These are phyloP conservation scores for Neoaliturus tenellus DNA, from an alignment of 2,888 invertebrate species.

Conservation along the genomic window DNA sequence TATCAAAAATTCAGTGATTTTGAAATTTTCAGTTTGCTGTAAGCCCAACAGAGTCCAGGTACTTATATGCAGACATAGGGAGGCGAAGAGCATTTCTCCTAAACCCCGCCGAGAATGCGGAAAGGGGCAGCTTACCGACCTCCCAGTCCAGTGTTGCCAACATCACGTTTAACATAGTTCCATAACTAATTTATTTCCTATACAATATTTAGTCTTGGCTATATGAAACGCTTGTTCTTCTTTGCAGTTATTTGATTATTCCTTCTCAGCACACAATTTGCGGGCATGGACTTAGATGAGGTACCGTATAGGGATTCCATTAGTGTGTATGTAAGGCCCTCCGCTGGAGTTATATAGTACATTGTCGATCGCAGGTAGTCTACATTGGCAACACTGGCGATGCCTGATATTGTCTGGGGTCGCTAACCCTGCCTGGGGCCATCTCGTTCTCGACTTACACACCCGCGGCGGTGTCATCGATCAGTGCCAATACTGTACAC, in stretches of 20 bases:
- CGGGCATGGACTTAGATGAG: too few relatives aligned
- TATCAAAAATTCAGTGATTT: background rate
- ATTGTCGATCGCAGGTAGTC: too few relatives aligned
- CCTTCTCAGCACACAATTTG: too few relatives aligned
- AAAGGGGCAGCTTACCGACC: background rate
- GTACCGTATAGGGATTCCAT: too few relatives aligned
- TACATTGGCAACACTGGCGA: background rate
- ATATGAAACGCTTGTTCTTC: too few relatives aligned
- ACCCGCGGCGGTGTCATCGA: background rate
- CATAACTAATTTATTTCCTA: too few relatives aligned
- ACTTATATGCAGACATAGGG: background rate
- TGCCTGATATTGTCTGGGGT: conserved; percentile 22
- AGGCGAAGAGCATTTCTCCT: background rate
- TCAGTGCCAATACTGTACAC: background rate
- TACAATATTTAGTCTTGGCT: too few relatives aligned
- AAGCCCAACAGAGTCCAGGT: background rate
- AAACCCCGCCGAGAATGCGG: background rate
- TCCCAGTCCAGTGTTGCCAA: too few relatives aligned
- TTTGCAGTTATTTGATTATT: too few relatives aligned
- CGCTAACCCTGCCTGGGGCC: conserved; percentile 8
- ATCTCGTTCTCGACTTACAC: background rate
- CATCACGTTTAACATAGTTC: too few relatives aligned
- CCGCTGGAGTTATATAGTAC: too few relatives aligned
- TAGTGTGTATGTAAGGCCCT: too few relatives aligned
- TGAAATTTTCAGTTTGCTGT: background rate